A percentile compares a stretch with the other conserved stretches of the same genome.
These are phyloP conservation scores for Sebastes vulpes DNA, from an alignment of 2,797 vertebrate species.

Conservation along the genomic window DNA sequence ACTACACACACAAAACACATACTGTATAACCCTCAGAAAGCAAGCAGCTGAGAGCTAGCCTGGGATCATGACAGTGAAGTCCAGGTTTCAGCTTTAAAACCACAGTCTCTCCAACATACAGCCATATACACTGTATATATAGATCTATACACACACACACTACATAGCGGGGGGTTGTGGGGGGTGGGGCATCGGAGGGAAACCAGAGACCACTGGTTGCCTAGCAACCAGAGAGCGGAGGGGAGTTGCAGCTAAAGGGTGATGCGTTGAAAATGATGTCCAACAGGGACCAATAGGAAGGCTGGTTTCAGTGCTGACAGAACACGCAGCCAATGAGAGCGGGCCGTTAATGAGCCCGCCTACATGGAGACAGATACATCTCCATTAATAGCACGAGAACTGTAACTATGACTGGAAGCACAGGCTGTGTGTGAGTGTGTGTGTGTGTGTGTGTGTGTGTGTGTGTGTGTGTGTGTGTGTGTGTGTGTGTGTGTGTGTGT, in stretches of 20 bases:
- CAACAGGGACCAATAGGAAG: conserved; percentile 57
- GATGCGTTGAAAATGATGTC: conserved; percentile 65
- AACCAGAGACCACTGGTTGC: conserved; percentile 89
- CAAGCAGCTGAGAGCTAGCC: not conserved
- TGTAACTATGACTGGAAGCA: conserved; percentile 69
- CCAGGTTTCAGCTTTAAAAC: conserved; percentile 11
- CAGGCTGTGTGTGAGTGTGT: conserved; percentile 10
- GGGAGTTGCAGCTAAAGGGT: conserved; percentile 78
- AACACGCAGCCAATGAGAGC: conserved; percentile 63
- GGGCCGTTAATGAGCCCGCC: conserved; percentile 48
- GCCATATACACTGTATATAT: not conserved
- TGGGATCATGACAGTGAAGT: conserved; percentile 22
- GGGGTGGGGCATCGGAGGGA: conserved; percentile 81
- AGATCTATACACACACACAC: not conserved
- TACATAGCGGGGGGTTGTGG: not conserved
- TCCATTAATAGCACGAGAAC: conserved; percentile 79
- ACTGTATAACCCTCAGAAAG: conserved; percentile 18
- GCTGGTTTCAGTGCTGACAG: conserved; percentile 24
- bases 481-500: too few relatives aligned
- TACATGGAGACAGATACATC: conserved; percentile 71
- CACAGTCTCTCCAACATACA: conserved; percentile 4
- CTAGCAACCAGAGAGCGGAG: conserved; percentile 90
- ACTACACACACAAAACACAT: conserved; percentile 25
- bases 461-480: not conserved
- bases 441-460: conserved; percentile 6